A percentile compares a stretch with the other conserved stretches of the same genome.
These are phyloP conservation scores for Cyanistes caeruleus DNA, from an alignment of 2,113 vertebrate species.

Conservation along the genomic window DNA sequence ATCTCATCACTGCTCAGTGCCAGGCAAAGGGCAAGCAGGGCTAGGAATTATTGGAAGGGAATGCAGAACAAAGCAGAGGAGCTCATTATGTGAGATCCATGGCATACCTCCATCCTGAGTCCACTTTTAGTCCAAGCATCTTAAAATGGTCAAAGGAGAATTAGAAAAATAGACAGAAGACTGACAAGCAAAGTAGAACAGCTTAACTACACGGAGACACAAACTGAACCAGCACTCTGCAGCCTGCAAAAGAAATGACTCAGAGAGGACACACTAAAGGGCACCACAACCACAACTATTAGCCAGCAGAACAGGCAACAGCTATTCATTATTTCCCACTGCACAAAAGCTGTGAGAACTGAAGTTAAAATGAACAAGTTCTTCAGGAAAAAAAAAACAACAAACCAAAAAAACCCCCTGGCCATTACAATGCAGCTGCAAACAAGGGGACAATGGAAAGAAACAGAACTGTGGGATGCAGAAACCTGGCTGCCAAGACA, in stretches of 20 bases:
- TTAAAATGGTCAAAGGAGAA: constrained; percentile 15
- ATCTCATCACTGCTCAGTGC: neutral
- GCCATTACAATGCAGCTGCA: neutral
- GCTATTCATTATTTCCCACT: constrained; percentile 31
- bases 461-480: neutral
- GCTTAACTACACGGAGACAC: neutral
- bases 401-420: no score
- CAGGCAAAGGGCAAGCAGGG: neutral
- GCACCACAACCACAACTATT: neutral
- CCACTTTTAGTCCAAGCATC: constrained; percentile 7
- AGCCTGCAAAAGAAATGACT: constrained; percentile 34
- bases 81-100: neutral
- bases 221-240: neutral
- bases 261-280: constrained; percentile 13
- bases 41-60: neutral
- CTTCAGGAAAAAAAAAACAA: neutral
- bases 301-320: constrained; percentile 23
- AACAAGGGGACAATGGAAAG: neutral
- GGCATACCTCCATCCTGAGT: neutral
- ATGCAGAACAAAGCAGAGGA: constrained; percentile 11
- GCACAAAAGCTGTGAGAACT: constrained; percentile 30
- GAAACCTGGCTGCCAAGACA: neutral
- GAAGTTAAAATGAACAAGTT: constrained; percentile 32
- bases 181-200: neutral
- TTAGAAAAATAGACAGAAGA: neutral